These are phyloP conservation scores for Drosophila busckii DNA, from an alignment of 1,140 invertebrate genomes.

Conservation along the genomic window DNA sequence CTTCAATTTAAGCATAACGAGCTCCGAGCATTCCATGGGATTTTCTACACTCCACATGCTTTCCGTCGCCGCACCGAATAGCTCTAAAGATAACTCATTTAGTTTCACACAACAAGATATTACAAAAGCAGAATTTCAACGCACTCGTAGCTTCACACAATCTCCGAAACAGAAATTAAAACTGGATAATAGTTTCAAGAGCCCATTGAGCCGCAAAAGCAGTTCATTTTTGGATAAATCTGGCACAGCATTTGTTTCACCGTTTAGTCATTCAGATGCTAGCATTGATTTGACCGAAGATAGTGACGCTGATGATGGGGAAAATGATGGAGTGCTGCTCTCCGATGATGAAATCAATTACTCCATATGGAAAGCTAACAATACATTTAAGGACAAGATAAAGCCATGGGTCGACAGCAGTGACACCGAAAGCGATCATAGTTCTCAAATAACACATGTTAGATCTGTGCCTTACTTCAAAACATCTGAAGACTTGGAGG, in stretches of 20 bases:
- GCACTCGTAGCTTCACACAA: slow-evolving; percentile 29
- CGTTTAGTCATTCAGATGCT: slow-evolving; percentile 15
- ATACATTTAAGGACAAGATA: slow-evolving; percentile 8
- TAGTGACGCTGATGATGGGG: slow-evolving; percentile 20
- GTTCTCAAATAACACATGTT: slow-evolving; percentile 12
- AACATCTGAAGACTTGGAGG: slow-evolving; percentile 48
- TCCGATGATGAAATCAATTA: slow-evolving; percentile 78
- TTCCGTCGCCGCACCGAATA: neutral
- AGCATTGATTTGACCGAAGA: slow-evolving; percentile 56
- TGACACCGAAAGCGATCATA: neutral
- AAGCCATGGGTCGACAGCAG: slow-evolving; percentile 1
- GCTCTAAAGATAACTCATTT: neutral
- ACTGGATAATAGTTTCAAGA: slow-evolving; percentile 38
- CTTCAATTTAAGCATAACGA: neutral
- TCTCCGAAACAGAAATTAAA: neutral
- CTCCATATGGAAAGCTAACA: slow-evolving; percentile 72
- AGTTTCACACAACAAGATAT: slow-evolving; percentile 27
- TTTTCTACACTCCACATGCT: slow-evolving; percentile 7
- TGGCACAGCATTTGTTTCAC: neutral
- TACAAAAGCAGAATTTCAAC: slow-evolving; percentile 11
- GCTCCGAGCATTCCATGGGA: neutral
- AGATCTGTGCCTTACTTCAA: slow-evolving; percentile 32
- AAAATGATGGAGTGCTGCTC: slow-evolving; percentile 44
- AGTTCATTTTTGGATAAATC: slow-evolving; percentile 9
- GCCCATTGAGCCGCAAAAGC: slow-evolving; percentile 22